Percentiles rank a stretch among this genome's conserved stretches.
These are phyloP conservation scores for Pollenia labialis DNA, from an alignment of 2,888 invertebrate genomes.

Conservation along the genomic window DNA sequence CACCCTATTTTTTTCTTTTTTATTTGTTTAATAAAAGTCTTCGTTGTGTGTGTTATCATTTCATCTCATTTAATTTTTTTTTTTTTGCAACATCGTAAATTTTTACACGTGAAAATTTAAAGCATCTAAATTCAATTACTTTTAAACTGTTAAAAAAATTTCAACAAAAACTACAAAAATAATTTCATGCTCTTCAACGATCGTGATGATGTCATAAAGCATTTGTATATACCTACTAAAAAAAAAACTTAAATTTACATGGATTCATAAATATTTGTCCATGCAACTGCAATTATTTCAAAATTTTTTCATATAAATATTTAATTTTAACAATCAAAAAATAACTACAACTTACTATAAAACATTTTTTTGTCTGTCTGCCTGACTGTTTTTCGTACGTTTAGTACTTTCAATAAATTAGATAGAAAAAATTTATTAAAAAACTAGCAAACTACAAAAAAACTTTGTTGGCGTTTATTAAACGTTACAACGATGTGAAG, in stretches of 20 bases:
- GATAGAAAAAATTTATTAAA: constrained; percentile 64
- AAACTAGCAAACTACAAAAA: constrained; percentile 43
- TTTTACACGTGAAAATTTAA: no score
- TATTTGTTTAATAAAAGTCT: no score
- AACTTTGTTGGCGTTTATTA: constrained; percentile 57
- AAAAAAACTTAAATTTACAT: constrained; percentile 7
- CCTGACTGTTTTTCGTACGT: constrained; percentile 8
- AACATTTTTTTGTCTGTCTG: constrained; percentile 19
- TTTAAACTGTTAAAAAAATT: no score
- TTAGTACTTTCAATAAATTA: constrained; percentile 62
- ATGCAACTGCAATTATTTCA: constrained; percentile 27
- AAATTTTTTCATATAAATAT: constrained; percentile 41
- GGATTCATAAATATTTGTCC: neutral
- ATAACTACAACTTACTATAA: constrained; percentile 33
- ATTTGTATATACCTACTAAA: constrained; percentile 10
- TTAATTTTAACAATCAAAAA: constrained; percentile 59
- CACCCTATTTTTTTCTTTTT: no score
- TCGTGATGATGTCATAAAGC: constrained; percentile 61
- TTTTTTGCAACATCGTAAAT: no score
- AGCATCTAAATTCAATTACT: no score
- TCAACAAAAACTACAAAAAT: no score
- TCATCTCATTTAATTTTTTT: no score
- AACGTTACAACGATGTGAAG: constrained; percentile 26
- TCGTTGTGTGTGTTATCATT: no score
- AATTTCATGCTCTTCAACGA: neutral